Conservation (phyloP, 2,113 vertebrate genomes). For the Oreocharis arfaki region DNA sequence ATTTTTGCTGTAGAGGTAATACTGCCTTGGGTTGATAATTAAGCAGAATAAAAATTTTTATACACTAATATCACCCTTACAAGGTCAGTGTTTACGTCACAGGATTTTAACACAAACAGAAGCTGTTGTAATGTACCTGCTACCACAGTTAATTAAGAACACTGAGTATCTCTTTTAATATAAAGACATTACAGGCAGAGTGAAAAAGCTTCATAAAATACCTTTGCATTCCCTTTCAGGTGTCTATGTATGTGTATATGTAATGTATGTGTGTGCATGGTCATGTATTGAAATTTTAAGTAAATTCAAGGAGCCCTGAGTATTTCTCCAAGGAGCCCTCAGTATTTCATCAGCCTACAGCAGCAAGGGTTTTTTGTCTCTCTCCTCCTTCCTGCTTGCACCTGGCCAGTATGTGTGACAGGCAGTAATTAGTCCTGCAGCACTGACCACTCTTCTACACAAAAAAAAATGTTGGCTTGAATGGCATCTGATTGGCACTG, state of each 20-base stretch:
- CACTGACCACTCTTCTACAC: not conserved
- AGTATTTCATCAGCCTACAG: not conserved
- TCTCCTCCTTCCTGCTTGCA: not conserved
- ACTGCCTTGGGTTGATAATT: not conserved
- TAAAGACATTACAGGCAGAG: not conserved
- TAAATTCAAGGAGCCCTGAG: not conserved
- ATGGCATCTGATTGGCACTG: conserved; percentile 16
- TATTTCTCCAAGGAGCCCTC: not conserved
- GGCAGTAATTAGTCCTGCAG: not conserved
- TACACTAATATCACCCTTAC: not conserved
- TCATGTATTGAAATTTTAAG: not conserved
- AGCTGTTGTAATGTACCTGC: not conserved
- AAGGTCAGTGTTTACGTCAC: not conserved
- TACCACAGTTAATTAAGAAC: not conserved
- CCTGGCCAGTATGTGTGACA: not conserved
- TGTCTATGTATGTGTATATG: not conserved
- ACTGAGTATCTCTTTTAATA: not conserved
- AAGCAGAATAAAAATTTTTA: not conserved
- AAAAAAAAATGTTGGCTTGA: not conserved
- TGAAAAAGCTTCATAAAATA: not conserved
- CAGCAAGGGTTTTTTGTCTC: not conserved
- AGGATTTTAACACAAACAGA: not conserved
- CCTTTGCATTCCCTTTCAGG: not conserved
- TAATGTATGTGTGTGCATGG: not conserved
- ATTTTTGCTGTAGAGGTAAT: not conserved